A percentile compares a stretch with the other conserved stretches of the same genome.
Evolutionary conservation across 2,113 vertebrate species (phyloP).

Genomic region (Carassius carassius): DNA sequence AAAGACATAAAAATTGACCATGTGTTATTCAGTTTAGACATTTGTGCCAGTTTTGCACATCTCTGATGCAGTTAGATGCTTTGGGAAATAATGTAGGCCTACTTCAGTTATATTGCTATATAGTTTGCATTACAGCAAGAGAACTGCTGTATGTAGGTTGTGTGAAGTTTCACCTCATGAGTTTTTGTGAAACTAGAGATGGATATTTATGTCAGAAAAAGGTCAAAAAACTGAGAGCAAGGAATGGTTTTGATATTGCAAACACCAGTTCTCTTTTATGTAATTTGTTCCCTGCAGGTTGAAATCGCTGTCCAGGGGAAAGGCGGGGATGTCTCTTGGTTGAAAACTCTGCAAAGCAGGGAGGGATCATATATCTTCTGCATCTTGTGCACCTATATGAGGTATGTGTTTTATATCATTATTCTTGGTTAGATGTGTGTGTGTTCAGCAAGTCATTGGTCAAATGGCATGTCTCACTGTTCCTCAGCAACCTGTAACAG

Average conservation of each 20-base stretch:
- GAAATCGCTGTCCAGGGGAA: background rate
- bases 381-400: background rate
- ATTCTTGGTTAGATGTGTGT: background rate
- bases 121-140: background rate
- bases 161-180: background rate
- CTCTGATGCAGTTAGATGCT: background rate
- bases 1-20: background rate
- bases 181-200: background rate
- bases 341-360: background rate
- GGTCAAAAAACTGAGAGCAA: background rate
- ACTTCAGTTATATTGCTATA: background rate
- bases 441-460: background rate
- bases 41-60: background rate
- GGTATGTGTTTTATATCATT: background rate
- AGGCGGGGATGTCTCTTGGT: background rate
- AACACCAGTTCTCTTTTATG: background rate
- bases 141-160: background rate
- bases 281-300: background rate
- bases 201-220: background rate
- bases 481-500: background rate
- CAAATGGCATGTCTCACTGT: background rate
- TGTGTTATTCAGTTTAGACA: background rate
- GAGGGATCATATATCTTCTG: background rate
- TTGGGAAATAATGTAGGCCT: background rate
- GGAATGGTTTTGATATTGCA: background rate